Evolutionary conservation across 2,888 invertebrate species (phyloP), one percentile per base, ranked within the genome.

Genomic region (Apamea anceps): DNA sequence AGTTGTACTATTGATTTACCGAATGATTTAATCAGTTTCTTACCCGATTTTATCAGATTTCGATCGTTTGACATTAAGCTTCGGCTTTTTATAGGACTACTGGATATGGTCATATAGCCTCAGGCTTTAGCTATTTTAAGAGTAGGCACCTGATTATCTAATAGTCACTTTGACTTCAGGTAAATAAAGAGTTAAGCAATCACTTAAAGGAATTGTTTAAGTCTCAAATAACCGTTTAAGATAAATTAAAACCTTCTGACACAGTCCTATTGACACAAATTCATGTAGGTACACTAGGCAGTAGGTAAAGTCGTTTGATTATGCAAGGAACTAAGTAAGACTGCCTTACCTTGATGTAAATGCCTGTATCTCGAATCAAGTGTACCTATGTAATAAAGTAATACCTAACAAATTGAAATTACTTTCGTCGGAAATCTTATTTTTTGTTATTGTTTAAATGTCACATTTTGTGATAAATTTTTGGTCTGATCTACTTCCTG

Each of bases 251-350:
- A 54, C 28, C 65, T 70, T 87, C 65, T 78, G 70, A 63, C 75
- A 85, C 71, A 63, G 85, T 85, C 67, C 66, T 80, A 72, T 70
- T 85, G 73, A 85, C 88, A 80, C 71, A 71, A 76, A 87, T 85
- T 74, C 62, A 62, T 54, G 28, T 51, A 65, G 68, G 28, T 71
- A 79, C 37, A 12, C 15, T n/a, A 74, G 74, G 42, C 45, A 51
- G 32, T 68, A 68, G 42, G 32, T 57, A 65, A 12, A 60, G 68
- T 32, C 48, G 21, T 28, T 65, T 42, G 63, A 67, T 76, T 87
- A 80, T 81, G 85, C 81, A 85, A 84, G 88, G 74, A 87, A 85
- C 80, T 67, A 66, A 79, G 79, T 75, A 62, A 86, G 2, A 82
- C 87, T 67, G 87, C 77, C 83, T 86, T 54, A 28, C 82, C 83